A percentile compares a stretch with the other conserved stretches of the same genome.
Evolutionary conservation across 2,113 vertebrate species (phyloP).

Genomic region (Pituophis catenifer): DNA sequence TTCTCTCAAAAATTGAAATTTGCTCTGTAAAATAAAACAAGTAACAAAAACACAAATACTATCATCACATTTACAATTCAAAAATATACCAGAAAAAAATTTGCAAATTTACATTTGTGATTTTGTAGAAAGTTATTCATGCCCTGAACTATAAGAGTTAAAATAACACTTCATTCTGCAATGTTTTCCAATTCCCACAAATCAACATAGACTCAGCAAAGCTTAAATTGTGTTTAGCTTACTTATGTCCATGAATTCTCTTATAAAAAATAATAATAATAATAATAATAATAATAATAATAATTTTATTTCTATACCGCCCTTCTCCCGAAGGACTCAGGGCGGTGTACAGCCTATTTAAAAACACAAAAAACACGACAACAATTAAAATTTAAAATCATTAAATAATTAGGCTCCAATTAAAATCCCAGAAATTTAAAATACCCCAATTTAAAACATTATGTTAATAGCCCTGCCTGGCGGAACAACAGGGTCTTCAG

Average conservation of each 20-base stretch:
- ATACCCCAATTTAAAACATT: too few relatives aligned
- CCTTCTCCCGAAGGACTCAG: too few relatives aligned
- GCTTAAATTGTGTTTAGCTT: background rate
- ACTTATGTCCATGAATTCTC: background rate
- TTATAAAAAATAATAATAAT: background rate
- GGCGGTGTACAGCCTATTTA: too few relatives aligned
- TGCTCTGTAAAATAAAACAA: background rate
- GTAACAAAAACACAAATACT: background rate
- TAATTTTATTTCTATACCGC: too few relatives aligned
- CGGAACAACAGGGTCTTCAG: too few relatives aligned
- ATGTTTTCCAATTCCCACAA: background rate
- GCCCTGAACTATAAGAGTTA: background rate
- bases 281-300: too few relatives aligned
- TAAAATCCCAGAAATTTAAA: too few relatives aligned
- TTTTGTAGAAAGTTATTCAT: background rate
- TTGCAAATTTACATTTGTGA: background rate
- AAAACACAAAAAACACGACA: too few relatives aligned
- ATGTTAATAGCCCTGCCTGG: too few relatives aligned
- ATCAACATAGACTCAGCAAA: background rate
- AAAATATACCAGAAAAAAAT: background rate
- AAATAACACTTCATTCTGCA: background rate
- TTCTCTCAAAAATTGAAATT: background rate
- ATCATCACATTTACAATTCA: background rate
- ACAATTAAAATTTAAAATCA: too few relatives aligned
- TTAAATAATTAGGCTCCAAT: too few relatives aligned